Percentiles rank a stretch among this genome's conserved stretches.
These are phyloP conservation scores for Poeciliopsis turneri DNA, from an alignment of 2,797 vertebrate genomes.

Conservation along the genomic window DNA sequence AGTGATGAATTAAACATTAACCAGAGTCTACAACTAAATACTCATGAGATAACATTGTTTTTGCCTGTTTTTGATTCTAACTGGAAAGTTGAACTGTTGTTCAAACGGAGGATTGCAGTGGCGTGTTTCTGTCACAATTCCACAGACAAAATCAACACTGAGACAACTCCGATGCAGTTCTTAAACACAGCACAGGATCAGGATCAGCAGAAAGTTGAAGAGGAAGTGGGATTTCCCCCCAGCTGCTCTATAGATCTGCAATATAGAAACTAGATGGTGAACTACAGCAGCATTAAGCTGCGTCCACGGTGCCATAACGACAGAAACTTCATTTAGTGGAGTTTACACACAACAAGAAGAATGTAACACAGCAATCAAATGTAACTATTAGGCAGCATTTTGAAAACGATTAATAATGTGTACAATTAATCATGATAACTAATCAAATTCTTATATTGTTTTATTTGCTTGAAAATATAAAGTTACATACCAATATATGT, in stretches of 20 bases:
- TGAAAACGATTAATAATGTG: neutral
- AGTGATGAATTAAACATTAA: neutral
- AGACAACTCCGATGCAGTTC: neutral
- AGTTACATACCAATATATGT: neutral
- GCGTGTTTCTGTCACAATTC: neutral
- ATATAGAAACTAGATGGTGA: neutral
- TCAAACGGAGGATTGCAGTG: neutral
- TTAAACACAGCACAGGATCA: neutral
- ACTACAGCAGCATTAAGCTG: neutral
- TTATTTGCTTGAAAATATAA: neutral
- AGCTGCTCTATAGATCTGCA: neutral
- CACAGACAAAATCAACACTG: neutral
- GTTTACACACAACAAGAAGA: neutral
- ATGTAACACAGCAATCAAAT: neutral
- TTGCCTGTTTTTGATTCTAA: neutral
- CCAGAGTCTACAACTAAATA: neutral
- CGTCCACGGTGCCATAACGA: neutral
- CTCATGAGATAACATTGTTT: neutral
- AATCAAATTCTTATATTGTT: neutral
- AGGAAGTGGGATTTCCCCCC: neutral
- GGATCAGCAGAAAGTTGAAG: neutral
- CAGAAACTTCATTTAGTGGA: neutral
- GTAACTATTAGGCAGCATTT: neutral
- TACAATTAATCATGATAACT: neutral
- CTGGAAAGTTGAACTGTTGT: neutral